Evolutionary conservation across 2,113 vertebrate species (phyloP).

Genomic region (Nothocercus nigrocapillus): DNA sequence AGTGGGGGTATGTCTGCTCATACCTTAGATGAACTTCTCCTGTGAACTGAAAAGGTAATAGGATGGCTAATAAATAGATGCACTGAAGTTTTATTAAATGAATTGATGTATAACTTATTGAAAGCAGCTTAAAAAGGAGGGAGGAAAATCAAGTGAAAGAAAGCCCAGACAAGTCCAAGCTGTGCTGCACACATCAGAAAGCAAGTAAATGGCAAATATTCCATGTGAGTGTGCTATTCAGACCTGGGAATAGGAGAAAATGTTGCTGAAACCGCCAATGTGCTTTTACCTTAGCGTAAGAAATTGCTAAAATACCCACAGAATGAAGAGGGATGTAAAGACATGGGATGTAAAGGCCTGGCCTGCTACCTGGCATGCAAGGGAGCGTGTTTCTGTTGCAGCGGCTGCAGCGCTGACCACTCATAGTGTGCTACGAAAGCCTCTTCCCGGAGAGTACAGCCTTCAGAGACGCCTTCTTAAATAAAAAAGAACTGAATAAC

Average conservation of each 20-base stretch:
- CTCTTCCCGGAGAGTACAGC: neutral
- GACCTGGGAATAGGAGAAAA: neutral
- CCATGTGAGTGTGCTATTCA: neutral
- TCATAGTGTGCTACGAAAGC: neutral
- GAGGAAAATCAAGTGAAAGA: neutral
- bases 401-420: neutral
- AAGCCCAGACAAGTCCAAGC: neutral
- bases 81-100: neutral
- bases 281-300: fast-evolving
- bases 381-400: neutral
- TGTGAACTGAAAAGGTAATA: neutral
- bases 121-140: neutral
- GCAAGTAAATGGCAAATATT: neutral
- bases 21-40: constrained; percentile 36
- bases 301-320: neutral
- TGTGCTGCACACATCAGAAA: fast-evolving
- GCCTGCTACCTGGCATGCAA: fast-evolving
- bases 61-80: neutral
- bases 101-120: neutral
- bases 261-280: neutral
- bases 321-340: neutral
- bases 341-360: neutral
- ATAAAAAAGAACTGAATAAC: fast-evolving
- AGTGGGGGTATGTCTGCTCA: neutral
- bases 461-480: neutral